Conservation (phyloP, 2,888 invertebrate genomes). For the Erynnis tages region DNA sequence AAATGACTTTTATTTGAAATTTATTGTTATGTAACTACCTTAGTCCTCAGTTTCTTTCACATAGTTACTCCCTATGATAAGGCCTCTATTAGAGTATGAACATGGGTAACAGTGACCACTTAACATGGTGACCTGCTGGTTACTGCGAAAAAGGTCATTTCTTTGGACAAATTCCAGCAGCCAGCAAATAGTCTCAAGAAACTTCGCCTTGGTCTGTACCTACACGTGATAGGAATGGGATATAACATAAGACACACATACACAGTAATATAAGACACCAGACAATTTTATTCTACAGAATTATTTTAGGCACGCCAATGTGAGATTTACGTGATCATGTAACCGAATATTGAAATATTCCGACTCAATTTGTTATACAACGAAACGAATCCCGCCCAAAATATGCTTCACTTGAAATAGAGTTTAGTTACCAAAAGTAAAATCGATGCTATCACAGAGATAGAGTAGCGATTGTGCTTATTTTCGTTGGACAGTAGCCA, state of each 20-base stretch:
- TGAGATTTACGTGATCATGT: conserved; percentile 2
- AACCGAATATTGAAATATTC: conserved; percentile 8
- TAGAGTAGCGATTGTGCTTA: conserved; percentile 37
- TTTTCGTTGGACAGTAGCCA: conserved; percentile 65
- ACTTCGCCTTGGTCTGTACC: conserved; percentile 2
- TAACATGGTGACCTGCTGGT: too few relatives aligned
- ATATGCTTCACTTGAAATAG: background rate
- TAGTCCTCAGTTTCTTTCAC: too few relatives aligned
- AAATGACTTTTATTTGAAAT: too few relatives aligned
- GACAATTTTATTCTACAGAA: conserved; percentile 9
- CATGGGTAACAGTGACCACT: background rate
- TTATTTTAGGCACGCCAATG: conserved; percentile 7
- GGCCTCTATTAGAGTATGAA: too few relatives aligned
- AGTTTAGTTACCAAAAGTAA: conserved; percentile 9
- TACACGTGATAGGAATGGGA: conserved; percentile 10
- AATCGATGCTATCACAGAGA: conserved; percentile 21
- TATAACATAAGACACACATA: too few relatives aligned
- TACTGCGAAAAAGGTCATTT: background rate
- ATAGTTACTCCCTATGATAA: too few relatives aligned
- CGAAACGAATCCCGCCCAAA: background rate
- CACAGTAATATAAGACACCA: conserved; percentile 7
- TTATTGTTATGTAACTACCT: too few relatives aligned
- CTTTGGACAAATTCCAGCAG: conserved; percentile 3
- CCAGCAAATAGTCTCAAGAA: conserved; percentile 8
- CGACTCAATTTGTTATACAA: conserved; percentile 3